Percentiles rank a stretch among this genome's conserved stretches.
phyloP scores from a whole-genome alignment of 2,797 vertebrate genomes.

The Chloroceryle amazona region DNA sequence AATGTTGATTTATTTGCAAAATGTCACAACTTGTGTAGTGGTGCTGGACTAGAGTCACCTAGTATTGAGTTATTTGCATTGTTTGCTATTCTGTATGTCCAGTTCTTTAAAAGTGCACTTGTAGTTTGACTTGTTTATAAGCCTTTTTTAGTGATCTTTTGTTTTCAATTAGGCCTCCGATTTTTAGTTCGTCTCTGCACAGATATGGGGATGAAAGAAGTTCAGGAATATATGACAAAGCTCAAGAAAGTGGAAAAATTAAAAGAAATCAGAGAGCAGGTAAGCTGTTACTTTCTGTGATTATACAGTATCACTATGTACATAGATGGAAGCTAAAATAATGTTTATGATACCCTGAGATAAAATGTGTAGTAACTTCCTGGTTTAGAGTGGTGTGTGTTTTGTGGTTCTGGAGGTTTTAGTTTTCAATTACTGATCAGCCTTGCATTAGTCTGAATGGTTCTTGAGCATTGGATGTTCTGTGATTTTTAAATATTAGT shows the following conservation, averaged over 20 bases:
- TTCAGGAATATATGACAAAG: slow-evolving; percentile 93
- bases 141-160: slow-evolving; percentile 1
- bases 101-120: background rate
- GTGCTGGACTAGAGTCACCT: background rate
- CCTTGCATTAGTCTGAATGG: background rate
- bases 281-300: slow-evolving; percentile 57
- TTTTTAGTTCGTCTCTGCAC: slow-evolving; percentile 95
- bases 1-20: background rate
- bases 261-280: slow-evolving; percentile 96
- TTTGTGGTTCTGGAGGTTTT: background rate
- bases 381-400: background rate
- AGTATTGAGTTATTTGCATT: background rate
- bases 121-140: background rate
- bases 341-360: background rate
- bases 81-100: background rate
- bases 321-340: background rate
- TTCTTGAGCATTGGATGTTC: background rate
- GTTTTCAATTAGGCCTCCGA: slow-evolving; percentile 86
- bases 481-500: background rate
- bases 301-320: background rate
- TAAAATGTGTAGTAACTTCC: background rate
- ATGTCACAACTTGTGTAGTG: background rate
- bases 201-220: slow-evolving; percentile 95
- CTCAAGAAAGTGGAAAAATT: slow-evolving; percentile 96
- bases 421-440: background rate